Conservation (phyloP, 2,797 vertebrate genomes). For the Anguilla anguilla region DNA sequence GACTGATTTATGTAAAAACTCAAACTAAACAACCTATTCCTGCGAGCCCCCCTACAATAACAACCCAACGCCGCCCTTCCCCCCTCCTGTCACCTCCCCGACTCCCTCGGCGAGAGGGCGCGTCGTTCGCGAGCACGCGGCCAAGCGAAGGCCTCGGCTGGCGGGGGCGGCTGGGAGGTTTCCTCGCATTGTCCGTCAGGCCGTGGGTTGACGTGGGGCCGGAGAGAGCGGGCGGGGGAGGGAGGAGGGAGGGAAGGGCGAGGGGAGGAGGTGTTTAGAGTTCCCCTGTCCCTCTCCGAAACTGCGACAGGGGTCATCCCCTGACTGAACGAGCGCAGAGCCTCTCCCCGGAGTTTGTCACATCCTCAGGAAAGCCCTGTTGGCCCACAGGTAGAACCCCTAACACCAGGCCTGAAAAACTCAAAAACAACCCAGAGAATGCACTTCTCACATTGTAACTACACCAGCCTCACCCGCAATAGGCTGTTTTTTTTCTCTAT, state of each 20-base stretch:
- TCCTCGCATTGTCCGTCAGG: constrained; percentile 52
- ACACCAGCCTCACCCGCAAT: not conserved
- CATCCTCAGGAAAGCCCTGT: constrained; percentile 46
- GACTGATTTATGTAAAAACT: not conserved
- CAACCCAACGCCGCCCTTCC: not conserved
- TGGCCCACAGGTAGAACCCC: constrained; percentile 34
- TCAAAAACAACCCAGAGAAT: constrained; percentile 38
- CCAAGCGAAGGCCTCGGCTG: constrained; percentile 18
- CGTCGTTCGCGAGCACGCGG: constrained; percentile 9
- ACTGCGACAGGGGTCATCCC: not conserved
- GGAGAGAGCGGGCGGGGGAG: constrained; percentile 25
- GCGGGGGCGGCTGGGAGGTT: constrained; percentile 31
- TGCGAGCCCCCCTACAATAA: constrained; percentile 25
- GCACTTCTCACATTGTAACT: not conserved
- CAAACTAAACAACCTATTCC: constrained; percentile 48
- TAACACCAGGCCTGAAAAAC: constrained; percentile 3
- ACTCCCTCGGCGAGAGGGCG: not conserved
- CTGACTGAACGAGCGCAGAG: constrained; percentile 14
- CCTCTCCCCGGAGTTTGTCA: constrained; percentile 41
- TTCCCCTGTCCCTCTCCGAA: not conserved
- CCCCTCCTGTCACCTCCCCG: not conserved
- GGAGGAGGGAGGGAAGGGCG: constrained; percentile 44
- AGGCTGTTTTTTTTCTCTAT: not conserved
- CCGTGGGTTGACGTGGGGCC: constrained; percentile 31
- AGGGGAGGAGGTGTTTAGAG: not conserved